Evolutionary conservation across 2,113 vertebrate genomes (phyloP).

Genomic region (Manacus vitellinus): DNA sequence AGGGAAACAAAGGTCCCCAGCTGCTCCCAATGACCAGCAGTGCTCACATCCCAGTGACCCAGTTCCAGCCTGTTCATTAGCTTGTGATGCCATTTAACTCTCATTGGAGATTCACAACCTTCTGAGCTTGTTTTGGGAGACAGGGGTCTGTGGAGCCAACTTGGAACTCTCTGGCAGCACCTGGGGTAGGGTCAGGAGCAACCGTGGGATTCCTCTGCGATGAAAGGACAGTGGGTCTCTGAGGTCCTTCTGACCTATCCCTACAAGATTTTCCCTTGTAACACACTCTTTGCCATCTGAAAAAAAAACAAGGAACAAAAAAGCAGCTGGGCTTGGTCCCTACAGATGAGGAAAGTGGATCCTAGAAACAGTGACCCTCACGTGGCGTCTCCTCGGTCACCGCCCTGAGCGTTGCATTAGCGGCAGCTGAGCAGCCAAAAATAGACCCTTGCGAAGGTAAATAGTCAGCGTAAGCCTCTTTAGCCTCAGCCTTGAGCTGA

Average conservation of each 20-base stretch:
- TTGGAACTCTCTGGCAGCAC: neutral
- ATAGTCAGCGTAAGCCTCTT: conserved; percentile 24
- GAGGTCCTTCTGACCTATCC: neutral
- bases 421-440: neutral
- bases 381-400: neutral
- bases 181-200: neutral
- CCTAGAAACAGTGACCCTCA: neutral
- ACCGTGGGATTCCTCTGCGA: neutral
- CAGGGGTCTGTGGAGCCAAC: accelerated
- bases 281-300: neutral
- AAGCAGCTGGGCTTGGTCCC: neutral
- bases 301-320: neutral
- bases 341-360: neutral
- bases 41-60: accelerated
- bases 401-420: neutral
- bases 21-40: neutral
- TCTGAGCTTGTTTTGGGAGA: neutral
- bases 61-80: neutral
- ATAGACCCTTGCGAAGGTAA: neutral
- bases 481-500: neutral
- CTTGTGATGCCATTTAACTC: neutral
- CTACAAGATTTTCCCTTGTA: neutral
- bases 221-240: neutral
- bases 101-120: neutral
- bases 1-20: neutral